Conservation (phyloP, 2,888 invertebrate genomes). For the Drosophila atripex region DNA sequence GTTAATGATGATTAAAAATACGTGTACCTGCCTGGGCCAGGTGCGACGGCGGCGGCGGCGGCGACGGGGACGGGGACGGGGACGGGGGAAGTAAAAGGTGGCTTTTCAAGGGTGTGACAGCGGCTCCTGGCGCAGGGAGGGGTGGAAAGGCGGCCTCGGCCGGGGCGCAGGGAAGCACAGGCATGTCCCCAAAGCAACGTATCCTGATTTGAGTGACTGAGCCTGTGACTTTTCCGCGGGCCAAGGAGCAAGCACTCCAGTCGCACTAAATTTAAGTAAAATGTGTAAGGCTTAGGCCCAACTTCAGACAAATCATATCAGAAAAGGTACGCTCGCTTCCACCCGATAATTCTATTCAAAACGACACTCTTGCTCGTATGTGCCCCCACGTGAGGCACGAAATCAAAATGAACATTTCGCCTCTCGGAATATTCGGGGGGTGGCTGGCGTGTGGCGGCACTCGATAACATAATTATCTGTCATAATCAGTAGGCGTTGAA, state of each 20-base stretch:
- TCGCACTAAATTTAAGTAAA: background rate
- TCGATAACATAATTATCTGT: slow-evolving; percentile 80
- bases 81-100: background rate
- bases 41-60: slow-evolving; percentile 21
- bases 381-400: background rate
- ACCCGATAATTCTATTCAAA: background rate
- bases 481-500: slow-evolving; percentile 82
- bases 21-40: slow-evolving; percentile 53
- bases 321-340: background rate
- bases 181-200: background rate
- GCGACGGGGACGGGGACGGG: slow-evolving; percentile 8
- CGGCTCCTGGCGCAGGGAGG: background rate
- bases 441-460: slow-evolving; percentile 65
- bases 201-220: background rate
- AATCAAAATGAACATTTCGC: slow-evolving; percentile 25
- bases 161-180: background rate
- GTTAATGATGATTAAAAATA: slow-evolving; percentile 83
- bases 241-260: background rate
- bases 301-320: background rate
- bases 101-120: slow-evolving; percentile 1
- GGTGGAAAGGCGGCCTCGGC: too few species aligned
- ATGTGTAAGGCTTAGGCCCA: background rate
- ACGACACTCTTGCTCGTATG: background rate
- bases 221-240: background rate
- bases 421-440: background rate